Evolutionary conservation across 1,140 invertebrate genomes (phyloP), one percentile per base, ranked within the genome.

Genomic region (Acromyrmex echinatior): DNA sequence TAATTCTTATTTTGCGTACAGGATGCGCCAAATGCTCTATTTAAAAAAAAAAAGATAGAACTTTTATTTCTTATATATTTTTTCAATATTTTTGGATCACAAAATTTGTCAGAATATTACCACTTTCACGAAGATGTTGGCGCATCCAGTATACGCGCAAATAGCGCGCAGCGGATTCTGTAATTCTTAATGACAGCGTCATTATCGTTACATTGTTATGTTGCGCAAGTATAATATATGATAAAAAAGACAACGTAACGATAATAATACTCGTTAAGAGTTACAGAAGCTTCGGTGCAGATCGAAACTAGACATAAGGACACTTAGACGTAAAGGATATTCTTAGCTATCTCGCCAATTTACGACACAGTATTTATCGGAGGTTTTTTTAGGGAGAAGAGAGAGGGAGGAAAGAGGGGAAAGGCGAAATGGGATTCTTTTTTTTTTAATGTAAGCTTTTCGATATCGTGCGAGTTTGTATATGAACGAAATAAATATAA

Each of bases 321-420:
- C 78, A 86, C 68, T 91, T 91, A 91, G 87, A 85, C 70, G 84
- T 92, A 91, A 76, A 76, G 74, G n/a, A 63, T 91, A 91, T 87
- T 88, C 89, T 88, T 92, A 92, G 85, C 79, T 92, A 93, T 92
- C 88, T 93, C 87, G 93, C 93, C 92, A 94, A 94, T 90, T 84
- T 93, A 94, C 92, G 88, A 93, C 82, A 91, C 93, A 94, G 93
- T 94, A 94, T 94, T 94, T 93, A 93, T 92, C 60, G 79, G 56
- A 87, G 70, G 82, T 84, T 82, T 76, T 88, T 91, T 49, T 88
- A 87, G 80, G 56, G 28, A 60, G 73, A 58, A 51, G 53, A 10
- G 5, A 63, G 28, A 25, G 10, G n/a, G 79, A 56, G 12, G 39
- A 73, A 65, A 53, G 28, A 7, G 5, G 6, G 4, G 16, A 16